These are phyloP conservation scores for Channa maculata DNA, from an alignment of 2,113 vertebrate genomes.

Conservation along the genomic window DNA sequence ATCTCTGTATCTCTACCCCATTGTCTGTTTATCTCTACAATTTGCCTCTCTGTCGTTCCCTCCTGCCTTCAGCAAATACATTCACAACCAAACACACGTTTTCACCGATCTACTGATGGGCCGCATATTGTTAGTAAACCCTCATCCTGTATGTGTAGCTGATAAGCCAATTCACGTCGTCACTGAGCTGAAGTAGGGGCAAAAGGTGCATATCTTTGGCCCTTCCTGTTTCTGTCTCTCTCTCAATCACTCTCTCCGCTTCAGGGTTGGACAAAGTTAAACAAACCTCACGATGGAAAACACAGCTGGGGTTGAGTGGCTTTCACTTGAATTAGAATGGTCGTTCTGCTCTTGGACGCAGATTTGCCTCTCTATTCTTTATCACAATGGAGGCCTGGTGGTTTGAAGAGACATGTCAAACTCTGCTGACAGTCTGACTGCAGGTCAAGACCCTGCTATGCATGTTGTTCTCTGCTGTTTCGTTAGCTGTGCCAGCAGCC, in stretches of 20 bases:
- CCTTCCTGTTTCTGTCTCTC: background rate
- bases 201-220: constrained; percentile 30
- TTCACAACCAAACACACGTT: constrained; percentile 57
- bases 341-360: constrained; percentile 59
- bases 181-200: constrained; percentile 35
- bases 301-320: constrained; percentile 56
- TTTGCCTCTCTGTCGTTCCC: constrained; percentile 13
- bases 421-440: constrained; percentile 62
- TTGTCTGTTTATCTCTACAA: constrained; percentile 42
- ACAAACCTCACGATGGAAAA: constrained; percentile 71
- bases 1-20: constrained; percentile 12
- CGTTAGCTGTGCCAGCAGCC: constrained; percentile 44
- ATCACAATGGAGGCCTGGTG: constrained; percentile 61
- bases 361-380: constrained; percentile 64
- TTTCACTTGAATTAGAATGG: constrained; percentile 59
- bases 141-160: constrained; percentile 61
- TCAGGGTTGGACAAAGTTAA: constrained; percentile 65
- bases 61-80: constrained; percentile 20
- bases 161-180: constrained; percentile 54
- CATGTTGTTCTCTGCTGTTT: constrained; percentile 68
- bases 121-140: constrained; percentile 65
- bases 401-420: constrained; percentile 64
- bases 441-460: constrained; percentile 64
- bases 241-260: constrained; percentile 31
- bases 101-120: constrained; percentile 44